These are phyloP conservation scores for Gerris lacustris DNA, from an alignment of 2,888 invertebrate species.

Conservation along the genomic window DNA sequence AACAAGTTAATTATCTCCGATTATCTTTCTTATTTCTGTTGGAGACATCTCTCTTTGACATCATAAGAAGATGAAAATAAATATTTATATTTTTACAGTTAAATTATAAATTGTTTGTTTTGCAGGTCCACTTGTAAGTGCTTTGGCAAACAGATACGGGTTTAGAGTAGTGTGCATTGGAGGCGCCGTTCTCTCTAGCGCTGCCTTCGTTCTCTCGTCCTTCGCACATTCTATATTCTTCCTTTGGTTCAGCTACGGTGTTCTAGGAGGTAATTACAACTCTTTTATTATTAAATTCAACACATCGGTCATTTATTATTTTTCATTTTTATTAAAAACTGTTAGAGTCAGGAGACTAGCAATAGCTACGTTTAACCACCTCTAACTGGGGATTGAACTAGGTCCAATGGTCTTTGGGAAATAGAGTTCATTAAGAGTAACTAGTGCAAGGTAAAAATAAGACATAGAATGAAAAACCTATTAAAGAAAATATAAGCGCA, in stretches of 20 bases:
- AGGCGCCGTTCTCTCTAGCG: conserved; percentile 60
- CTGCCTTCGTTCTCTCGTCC: conserved; percentile 58
- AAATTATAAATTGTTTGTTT: conserved; percentile 17
- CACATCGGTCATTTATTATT: not conserved
- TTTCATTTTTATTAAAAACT: not conserved
- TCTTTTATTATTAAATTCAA: not conserved
- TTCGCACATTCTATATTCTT: conserved; percentile 58
- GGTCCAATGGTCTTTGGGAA: no score
- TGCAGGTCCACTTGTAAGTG: conserved; percentile 80
- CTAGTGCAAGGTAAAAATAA: no score
- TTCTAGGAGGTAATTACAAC: conserved; percentile 56
- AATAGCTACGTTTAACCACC: no score
- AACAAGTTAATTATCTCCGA: no score
- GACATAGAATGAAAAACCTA: no score
- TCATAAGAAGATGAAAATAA: no score
- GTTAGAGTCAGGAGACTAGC: not conserved
- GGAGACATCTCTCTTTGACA: no score
- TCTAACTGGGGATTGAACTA: no score
- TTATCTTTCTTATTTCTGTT: no score
- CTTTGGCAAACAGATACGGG: conserved; percentile 84
- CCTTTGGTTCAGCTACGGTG: conserved; percentile 70
- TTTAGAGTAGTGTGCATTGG: conserved; percentile 76
- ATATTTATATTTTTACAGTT: not conserved
- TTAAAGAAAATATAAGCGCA: no score
- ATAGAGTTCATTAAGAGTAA: no score